Evolutionary conservation across 92 coral and sea anemone species (phyloP), one percentile per base, ranked within the genome.

Genomic region (Galaxea fascicularis): DNA sequence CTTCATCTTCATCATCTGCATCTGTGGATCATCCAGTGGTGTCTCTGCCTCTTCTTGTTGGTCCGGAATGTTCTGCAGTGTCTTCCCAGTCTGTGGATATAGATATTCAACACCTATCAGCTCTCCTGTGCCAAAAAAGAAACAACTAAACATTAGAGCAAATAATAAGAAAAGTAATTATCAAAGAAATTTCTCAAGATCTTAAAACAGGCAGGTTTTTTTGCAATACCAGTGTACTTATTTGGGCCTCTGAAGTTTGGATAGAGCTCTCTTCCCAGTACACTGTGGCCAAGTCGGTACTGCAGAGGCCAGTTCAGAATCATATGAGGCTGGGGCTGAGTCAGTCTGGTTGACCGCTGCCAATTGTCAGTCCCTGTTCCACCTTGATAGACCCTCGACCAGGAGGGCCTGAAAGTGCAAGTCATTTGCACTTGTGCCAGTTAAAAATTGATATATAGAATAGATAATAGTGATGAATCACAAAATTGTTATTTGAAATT

Each of bases 381-480:
- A 93, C 41, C 88, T 65, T 6, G 24, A 0, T 4, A 89, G 65
- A 4, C 93, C 93, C 10, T 92, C 93, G 25, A 92, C 71, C 66
- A 92, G 77, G 64, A 83, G 90, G 26, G 93, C 93, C 62, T 93
- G 95, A 62, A 93, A 93, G 77, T 90, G 95, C 51, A 87, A 13
- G 63, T 79, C 89, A 72, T 82, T 90, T 20, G 90, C 92, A 68
- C 90, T 90, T 8, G 92, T 87, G 15, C 95, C 92, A 86, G 30
- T 28, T n/a, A 67, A 83, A 5, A 58, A 29, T 14, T 4, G 12
- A 44, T 62, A 73, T 0, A 13, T 13, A 26, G n/a, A 3, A 39
- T 60, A 27, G 3, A 56, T 22, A 26, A 5, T 16, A 30, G 2
- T 49, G 3, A 25, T 65, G 4, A 63, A 21, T 22, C n/a, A n/a